Evolutionary conservation across 2,888 invertebrate genomes (phyloP), one percentile per base, ranked within the genome.

Genomic region (Cosmorhoe ocellata): DNA sequence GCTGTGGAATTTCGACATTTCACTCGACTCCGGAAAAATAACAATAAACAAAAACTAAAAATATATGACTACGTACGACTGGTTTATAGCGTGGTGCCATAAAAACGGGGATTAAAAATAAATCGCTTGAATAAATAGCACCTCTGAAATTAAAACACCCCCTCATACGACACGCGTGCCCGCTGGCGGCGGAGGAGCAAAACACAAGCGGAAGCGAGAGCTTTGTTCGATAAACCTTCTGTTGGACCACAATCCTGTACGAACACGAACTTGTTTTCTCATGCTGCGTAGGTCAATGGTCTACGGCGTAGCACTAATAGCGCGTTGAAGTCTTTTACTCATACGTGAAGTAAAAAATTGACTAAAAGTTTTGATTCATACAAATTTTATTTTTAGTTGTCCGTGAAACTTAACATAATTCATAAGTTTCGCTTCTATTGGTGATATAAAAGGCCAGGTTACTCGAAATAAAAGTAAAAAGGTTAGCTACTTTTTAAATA

Each of bases 81-180:
- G 71, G 81, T 86, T 89, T 89, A 88, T 87, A 78, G 84, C 85
- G 81, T 75, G 79, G 81, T 77, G 74, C 77, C 82, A 87, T 89
- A 90, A 90, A 88, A 89, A 88, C 84, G 86, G 79, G 89, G 87
- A 90, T 90, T 89, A 90, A 90, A 89, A 90, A 88, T 89, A 88
- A 90, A 90, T 90, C 87, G 89, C 88, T 88, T 85, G 89, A 89
- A 87, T 89, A 89, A 89, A 90, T 88, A 88, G 88, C 85, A 88
- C 86, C 87, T 87, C 86, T 87, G 86, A 90, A 90, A 89, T 88
- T 89, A 88, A 88, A 90, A 87, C 84, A 80, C 85, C 82, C 89
- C 85, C 87, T 86, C 87, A 75, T 76, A 59, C 59, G 83, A 82
- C 84, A 85, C 84, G 84, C 86, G 86, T 81, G 76, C 80, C 77